Conservation (phyloP, 2,113 vertebrate species). For the Bubo scandiacus region DNA sequence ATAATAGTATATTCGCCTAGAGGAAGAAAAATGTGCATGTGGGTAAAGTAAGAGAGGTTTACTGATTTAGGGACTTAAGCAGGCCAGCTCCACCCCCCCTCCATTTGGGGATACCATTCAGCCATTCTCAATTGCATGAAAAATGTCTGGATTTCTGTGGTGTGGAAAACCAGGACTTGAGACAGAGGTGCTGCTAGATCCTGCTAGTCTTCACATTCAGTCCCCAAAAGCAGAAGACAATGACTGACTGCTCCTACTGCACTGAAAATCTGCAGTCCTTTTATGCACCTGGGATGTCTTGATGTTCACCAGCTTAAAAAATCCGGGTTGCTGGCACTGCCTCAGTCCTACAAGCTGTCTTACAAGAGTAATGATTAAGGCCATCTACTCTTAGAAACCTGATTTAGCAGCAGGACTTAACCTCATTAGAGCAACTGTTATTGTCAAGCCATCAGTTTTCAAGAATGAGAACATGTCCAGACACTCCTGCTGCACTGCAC, state of each 20-base stretch:
- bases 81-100: background rate
- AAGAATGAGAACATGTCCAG: background rate
- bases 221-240: background rate
- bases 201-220: background rate
- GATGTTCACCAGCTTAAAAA: background rate
- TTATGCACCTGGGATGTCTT: background rate
- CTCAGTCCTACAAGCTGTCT: background rate
- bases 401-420: background rate
- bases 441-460: background rate
- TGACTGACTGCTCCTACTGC: background rate
- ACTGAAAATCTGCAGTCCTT: background rate
- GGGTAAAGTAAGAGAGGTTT: background rate
- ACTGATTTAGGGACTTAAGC: background rate
- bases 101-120: background rate
- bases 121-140: background rate
- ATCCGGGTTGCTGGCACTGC: background rate
- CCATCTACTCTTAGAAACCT: background rate
- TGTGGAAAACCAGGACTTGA: background rate
- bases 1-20: slow-evolving; percentile 96
- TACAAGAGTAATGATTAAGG: background rate
- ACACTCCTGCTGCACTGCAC: background rate
- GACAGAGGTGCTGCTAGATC: background rate
- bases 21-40: background rate
- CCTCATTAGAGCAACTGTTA: background rate
- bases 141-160: background rate